phyloP scores from a whole-genome alignment of 92 coral and sea anemone genomes.

The Micromussa lordhowensis region DNA sequence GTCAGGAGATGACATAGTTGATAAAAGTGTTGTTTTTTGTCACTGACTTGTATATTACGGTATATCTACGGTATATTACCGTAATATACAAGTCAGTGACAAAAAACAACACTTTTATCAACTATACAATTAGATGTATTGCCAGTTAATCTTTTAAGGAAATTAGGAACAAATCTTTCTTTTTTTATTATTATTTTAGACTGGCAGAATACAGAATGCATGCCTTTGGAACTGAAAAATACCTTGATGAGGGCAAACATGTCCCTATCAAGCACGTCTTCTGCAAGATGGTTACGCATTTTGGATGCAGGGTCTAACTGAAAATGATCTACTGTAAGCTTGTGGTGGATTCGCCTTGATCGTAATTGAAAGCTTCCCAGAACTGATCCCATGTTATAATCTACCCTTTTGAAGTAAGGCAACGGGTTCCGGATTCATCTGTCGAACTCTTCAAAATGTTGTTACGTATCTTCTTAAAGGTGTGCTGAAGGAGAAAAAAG shows the following conservation, averaged over 20 bases:
- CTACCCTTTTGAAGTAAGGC: conserved; percentile 34
- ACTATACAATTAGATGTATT: no score
- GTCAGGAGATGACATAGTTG: no score
- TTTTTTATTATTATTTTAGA: neutral
- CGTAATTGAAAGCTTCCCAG: conserved; percentile 52
- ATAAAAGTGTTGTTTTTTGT: no score
- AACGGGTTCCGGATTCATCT: conserved; percentile 25
- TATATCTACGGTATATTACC: no score
- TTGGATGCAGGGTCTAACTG: conserved; percentile 59
- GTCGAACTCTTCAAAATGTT: conserved; percentile 59
- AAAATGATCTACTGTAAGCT: conserved; percentile 71
- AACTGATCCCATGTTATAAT: conserved; percentile 50
- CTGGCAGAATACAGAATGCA: neutral
- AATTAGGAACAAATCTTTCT: no score
- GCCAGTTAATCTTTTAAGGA: no score
- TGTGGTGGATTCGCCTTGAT: conserved; percentile 61
- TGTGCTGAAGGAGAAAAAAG: conserved; percentile 41
- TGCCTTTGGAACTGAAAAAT: neutral
- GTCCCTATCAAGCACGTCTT: conserved; percentile 57
- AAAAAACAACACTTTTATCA: no score
- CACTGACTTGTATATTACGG: no score
- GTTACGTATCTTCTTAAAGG: conserved; percentile 55
- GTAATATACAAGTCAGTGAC: no score
- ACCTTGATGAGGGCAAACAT: conserved; percentile 63
- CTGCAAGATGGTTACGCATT: conserved; percentile 73